A percentile compares a stretch with the other conserved stretches of the same genome.
These are phyloP conservation scores for Idris sp. DNA, from an alignment of 1,140 invertebrate species.

Conservation along the genomic window DNA sequence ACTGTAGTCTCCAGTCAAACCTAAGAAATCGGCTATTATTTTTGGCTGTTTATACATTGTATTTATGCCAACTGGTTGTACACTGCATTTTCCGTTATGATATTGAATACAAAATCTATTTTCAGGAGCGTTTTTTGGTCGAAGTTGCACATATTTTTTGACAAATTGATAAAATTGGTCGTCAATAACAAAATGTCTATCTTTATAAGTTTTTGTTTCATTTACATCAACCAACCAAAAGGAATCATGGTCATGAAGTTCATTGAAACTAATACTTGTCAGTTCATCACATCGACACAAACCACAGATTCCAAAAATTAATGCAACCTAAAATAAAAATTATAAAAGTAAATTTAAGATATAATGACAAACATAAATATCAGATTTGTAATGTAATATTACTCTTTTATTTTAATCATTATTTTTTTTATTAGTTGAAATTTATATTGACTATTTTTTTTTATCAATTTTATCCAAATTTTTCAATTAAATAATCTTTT, in stretches of 20 bases:
- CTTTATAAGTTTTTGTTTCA: slow-evolving; percentile 12
- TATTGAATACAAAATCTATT: slow-evolving; percentile 17
- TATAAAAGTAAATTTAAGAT: slow-evolving; percentile 1
- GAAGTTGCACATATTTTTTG: slow-evolving; percentile 19
- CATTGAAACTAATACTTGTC: slow-evolving; percentile 1
- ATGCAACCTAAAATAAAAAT: slow-evolving; percentile 8
- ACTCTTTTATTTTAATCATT: too few species aligned
- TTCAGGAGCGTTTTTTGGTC: slow-evolving; percentile 12
- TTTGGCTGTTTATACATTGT: slow-evolving; percentile 26
- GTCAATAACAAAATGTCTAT: slow-evolving; percentile 19
- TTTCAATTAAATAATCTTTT: too few species aligned
- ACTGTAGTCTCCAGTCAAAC: slow-evolving; percentile 12
- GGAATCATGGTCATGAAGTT: neutral
- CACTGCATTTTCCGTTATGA: slow-evolving; percentile 8
- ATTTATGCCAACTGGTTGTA: slow-evolving; percentile 20
- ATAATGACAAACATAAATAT: too few species aligned
- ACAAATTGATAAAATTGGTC: slow-evolving; percentile 11
- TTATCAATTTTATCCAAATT: too few species aligned
- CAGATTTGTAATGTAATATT: too few species aligned
- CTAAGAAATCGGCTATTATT: slow-evolving; percentile 20
- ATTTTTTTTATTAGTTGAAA: too few species aligned
- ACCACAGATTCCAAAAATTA: slow-evolving; percentile 25
- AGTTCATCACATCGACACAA: slow-evolving; percentile 7
- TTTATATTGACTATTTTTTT: too few species aligned
- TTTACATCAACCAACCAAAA: slow-evolving; percentile 1